Conservation (phyloP, 35 echinoderm and acorn worm species). For the Patiria miniata region DNA sequence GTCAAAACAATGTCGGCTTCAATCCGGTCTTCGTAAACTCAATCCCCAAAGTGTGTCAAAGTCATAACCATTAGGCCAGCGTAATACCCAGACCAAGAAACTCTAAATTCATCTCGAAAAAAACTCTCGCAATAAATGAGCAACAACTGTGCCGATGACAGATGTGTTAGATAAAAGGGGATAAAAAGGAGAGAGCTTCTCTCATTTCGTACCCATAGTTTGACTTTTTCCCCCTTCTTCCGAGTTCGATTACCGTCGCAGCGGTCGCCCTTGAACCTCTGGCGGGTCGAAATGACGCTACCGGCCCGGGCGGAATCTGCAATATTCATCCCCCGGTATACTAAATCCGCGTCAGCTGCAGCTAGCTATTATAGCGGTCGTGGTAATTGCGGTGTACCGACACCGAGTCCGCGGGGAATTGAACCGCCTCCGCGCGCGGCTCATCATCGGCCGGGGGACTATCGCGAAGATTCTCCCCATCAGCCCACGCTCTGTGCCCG, state of each 20-base stretch:
- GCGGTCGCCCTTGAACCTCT: constrained; percentile 4
- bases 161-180: constrained; percentile 7
- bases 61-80: constrained; percentile 14
- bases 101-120: background rate
- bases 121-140: background rate
- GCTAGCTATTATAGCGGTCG: no score
- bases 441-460: background rate
- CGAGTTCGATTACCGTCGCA: background rate
- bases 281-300: background rate
- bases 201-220: background rate
- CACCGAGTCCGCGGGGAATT: background rate
- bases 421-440: background rate
- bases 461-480: background rate
- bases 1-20: background rate
- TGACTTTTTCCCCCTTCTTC: no score
- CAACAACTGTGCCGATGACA: constrained; percentile 14
- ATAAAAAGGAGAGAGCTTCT: background rate
- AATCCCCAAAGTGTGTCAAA: constrained; percentile 25
- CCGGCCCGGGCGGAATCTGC: background rate
- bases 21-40: background rate
- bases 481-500: background rate
- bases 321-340: background rate
- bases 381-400: background rate
- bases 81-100: background rate
- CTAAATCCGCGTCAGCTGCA: constrained; percentile 27